Base-by-base conservation (phyloP, 1,140 invertebrate genomes). In the Nylanderia fulva region DNA sequence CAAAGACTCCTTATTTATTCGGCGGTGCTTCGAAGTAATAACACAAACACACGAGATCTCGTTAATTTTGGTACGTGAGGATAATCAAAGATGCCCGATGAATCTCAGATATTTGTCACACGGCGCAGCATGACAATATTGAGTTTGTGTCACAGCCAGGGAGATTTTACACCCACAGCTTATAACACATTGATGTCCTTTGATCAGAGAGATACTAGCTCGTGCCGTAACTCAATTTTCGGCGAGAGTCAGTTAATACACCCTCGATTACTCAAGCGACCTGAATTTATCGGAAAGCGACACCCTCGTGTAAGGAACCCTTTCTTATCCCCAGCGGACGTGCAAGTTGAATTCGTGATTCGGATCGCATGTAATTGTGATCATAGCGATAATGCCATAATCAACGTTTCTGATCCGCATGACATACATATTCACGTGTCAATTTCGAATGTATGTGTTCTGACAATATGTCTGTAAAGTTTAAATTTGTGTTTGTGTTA, bases 181-280 rank as follows among this genome's bases (percentile, higher is more conserved):
- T 88, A 80, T 80, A 88, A 88, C 84, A 88, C 54, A 64, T 85
- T 69, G 77, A 56, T 75, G 83, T 36, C 74, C 86, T 88, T 88
- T 88, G 87, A 88, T 75, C 82, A 69, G 64, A 45, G 36, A 56
- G 60, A 66, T 52, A 33, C 24, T 33, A 79, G 45, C 87, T 83
- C 72, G 54, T 48, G 77, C 60, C 54, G 87, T 89, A 89, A 89
- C 77, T 89, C 87, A 85, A 89, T 89, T 89, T 86, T 89, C 88
- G 84, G 76, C 63, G 58, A 86, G 87, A 88, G 77, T 84, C 74
- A 72, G 76, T 88, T 88, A 88, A 89, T 89, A 76, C 77, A 86
- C 71, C 56, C 87, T 88, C 87, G 77, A 86, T 89, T 88, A 88
- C 87, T 88, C 88, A 84, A 80, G 83, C 77, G 87, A 88, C 74